phyloP scores from a whole-genome alignment of 2,797 vertebrate genomes.

The Pampus argenteus region DNA sequence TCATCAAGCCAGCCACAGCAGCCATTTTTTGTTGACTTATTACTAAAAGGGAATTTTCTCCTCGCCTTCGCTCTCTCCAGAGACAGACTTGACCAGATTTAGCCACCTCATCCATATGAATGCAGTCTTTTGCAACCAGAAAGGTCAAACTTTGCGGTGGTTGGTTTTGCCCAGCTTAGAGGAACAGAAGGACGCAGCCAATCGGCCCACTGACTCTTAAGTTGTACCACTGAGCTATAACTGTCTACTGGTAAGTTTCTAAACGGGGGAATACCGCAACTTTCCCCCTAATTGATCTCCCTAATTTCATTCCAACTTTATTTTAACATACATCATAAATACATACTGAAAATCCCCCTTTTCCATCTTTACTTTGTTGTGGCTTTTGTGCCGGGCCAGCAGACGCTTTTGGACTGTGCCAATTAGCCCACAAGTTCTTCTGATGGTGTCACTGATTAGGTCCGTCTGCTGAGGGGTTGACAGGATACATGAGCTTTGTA shows the following conservation, averaged over 20 bases:
- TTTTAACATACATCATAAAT: constrained; percentile 14
- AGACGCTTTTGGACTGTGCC: constrained; percentile 30
- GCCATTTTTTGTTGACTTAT: constrained; percentile 59
- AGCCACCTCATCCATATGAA: constrained; percentile 61
- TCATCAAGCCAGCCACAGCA: constrained; percentile 65
- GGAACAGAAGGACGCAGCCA: constrained; percentile 39
- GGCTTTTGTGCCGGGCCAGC: constrained; percentile 39
- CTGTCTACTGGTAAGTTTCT: constrained; percentile 22
- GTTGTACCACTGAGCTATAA: constrained; percentile 32
- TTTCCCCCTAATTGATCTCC: neutral
- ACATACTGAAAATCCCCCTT: neutral
- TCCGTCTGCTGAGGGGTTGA: constrained; percentile 53
- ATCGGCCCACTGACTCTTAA: constrained; percentile 31
- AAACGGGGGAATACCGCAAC: constrained; percentile 11
- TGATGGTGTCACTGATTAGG: constrained; percentile 54
- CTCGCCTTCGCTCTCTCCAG: constrained; percentile 10
- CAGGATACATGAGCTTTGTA: constrained; percentile 28
- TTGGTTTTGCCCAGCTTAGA: constrained; percentile 40
- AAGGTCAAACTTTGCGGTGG: constrained; percentile 60
- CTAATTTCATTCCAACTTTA: constrained; percentile 3
- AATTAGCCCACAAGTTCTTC: constrained; percentile 53
- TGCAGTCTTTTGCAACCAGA: constrained; percentile 41
- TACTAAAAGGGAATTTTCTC: constrained; percentile 59
- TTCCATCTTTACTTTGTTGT: constrained; percentile 37
- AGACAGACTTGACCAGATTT: constrained; percentile 49